phyloP scores from a whole-genome alignment of 2,797 vertebrate genomes.

The Tokudaia tokunoshimensis region DNA sequence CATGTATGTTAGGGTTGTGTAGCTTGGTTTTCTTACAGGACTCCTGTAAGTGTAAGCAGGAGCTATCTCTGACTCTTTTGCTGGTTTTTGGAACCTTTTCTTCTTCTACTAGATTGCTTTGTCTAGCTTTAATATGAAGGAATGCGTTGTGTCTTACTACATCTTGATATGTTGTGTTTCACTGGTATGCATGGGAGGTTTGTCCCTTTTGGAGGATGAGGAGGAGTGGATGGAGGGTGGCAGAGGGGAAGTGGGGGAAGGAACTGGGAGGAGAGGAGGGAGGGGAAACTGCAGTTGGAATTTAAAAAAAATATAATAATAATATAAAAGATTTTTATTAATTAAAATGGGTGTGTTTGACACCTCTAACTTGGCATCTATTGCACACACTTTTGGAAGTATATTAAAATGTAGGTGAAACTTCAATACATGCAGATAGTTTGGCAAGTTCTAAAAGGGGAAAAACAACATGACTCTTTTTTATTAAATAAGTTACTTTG shows the following conservation, averaged over 20 bases:
- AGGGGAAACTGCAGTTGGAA: not conserved
- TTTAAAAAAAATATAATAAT: not conserved
- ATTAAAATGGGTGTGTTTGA: slow-evolving; percentile 7
- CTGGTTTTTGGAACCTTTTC: not conserved
- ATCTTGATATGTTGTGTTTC: not conserved
- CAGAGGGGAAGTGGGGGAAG: not conserved
- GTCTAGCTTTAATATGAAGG: not conserved
- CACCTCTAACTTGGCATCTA: not conserved
- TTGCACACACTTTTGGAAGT: slow-evolving; percentile 1
- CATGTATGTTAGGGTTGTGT: not conserved
- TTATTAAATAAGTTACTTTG: not conserved
- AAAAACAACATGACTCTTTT: not conserved
- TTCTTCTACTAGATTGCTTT: not conserved
- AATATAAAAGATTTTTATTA: not conserved
- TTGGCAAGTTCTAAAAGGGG: not conserved
- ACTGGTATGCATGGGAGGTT: not conserved
- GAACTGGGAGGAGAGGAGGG: not conserved
- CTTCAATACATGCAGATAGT: not conserved
- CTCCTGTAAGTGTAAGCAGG: not conserved
- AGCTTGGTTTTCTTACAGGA: not conserved
- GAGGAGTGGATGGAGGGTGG: not conserved
- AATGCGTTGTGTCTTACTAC: not conserved
- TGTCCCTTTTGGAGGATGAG: not conserved
- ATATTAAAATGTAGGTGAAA: slow-evolving; percentile 28
- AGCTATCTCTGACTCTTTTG: not conserved